These are phyloP conservation scores for Zoanthus sansibaricus DNA, from an alignment of 92 coral and sea anemone genomes.

Conservation along the genomic window DNA sequence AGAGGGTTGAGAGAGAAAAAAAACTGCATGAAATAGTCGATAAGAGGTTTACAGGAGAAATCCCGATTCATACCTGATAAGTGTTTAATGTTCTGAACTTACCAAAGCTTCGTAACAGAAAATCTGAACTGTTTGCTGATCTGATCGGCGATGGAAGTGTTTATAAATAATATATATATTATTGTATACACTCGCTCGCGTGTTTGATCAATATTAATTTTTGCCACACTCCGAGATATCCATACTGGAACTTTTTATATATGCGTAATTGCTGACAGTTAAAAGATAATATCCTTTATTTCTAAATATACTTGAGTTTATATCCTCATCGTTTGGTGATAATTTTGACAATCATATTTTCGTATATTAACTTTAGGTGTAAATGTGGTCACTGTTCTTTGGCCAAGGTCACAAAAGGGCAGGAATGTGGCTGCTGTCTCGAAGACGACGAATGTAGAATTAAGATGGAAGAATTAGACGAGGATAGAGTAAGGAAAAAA, in stretches of 20 bases:
- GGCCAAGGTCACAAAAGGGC: constrained; percentile 42
- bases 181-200: neutral
- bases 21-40: neutral
- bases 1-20: constrained; percentile 14
- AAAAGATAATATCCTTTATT: neutral
- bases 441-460: constrained; percentile 52
- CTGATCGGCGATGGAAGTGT: neutral
- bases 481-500: neutral
- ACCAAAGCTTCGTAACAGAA: neutral
- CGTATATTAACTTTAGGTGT: constrained; percentile 38
- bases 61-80: neutral
- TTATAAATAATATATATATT: too few relatives aligned
- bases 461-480: constrained; percentile 56
- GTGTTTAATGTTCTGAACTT: neutral
- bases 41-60: neutral
- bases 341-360: neutral
- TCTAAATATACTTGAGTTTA: too few relatives aligned
- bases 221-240: neutral
- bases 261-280: neutral
- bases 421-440: constrained; percentile 64
- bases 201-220: neutral
- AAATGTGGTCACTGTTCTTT: constrained; percentile 56
- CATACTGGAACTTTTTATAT: neutral
- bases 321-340: neutral
- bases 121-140: neutral